These are phyloP conservation scores for Hucho hucho DNA, from an alignment of 2,113 vertebrate genomes.

Conservation along the genomic window DNA sequence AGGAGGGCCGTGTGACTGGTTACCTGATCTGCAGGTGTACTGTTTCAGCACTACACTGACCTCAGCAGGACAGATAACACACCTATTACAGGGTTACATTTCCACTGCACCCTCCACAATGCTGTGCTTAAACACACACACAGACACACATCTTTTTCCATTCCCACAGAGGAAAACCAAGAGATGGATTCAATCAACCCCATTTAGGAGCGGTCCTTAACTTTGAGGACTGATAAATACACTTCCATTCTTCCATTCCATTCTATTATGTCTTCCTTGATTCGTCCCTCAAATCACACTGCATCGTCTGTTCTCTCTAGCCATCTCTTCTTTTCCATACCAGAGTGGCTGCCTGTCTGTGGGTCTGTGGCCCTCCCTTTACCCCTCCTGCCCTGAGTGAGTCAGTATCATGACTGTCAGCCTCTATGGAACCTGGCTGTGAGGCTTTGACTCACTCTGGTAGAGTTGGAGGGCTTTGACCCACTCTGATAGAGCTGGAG, in stretches of 20 bases:
- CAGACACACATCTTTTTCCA: conserved; percentile 18
- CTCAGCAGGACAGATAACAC: conserved; percentile 28
- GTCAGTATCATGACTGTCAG: no score
- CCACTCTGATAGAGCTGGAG: no score
- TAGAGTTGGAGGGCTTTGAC: no score
- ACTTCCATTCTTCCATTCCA: conserved; percentile 53
- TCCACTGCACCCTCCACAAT: conserved; percentile 36
- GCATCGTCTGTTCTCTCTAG: conserved; percentile 51
- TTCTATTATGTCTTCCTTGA: background rate
- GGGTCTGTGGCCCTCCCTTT: conserved; percentile 13
- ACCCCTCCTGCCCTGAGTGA: no score
- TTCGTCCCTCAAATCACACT: conserved; percentile 37
- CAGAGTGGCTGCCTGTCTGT: conserved; percentile 34
- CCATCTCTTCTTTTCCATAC: conserved; percentile 16
- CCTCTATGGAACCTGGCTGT: conserved; percentile 15
- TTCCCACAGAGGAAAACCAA: conserved; percentile 49
- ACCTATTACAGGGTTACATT: conserved; percentile 58
- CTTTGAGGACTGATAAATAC: conserved; percentile 66
- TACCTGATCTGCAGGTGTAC: conserved; percentile 60
- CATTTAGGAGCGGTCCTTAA: conserved; percentile 55
- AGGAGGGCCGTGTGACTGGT: conserved; percentile 58
- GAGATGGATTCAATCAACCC: conserved; percentile 49
- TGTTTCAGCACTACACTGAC: conserved; percentile 60
- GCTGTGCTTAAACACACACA: conserved; percentile 17
- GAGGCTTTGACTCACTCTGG: background rate